These are phyloP conservation scores for Hypothenemus hampei DNA, from an alignment of 1,140 invertebrate genomes.

Conservation along the genomic window DNA sequence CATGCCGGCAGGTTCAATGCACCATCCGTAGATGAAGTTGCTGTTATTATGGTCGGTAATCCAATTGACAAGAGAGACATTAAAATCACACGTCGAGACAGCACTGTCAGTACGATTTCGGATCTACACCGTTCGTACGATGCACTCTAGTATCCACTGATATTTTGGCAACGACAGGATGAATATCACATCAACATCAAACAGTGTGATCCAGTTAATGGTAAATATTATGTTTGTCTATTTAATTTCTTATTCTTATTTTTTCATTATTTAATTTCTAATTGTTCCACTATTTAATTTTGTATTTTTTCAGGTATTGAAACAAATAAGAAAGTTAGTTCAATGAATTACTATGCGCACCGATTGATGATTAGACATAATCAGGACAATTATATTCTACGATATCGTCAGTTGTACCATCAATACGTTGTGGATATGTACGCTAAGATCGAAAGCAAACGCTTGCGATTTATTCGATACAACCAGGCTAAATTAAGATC, in stretches of 20 bases:
- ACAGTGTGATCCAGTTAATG: constrained; percentile 38
- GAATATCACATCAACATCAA: constrained; percentile 46
- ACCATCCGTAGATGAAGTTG: constrained; percentile 47
- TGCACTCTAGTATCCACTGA: constrained; percentile 50
- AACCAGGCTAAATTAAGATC: constrained; percentile 48
- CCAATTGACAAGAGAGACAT: constrained; percentile 37
- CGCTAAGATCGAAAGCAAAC: constrained; percentile 48
- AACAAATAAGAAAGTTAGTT: constrained; percentile 39
- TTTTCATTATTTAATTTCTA: no score
- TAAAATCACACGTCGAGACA: constrained; percentile 30
- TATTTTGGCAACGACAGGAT: constrained; percentile 50
- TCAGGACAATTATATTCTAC: constrained; percentile 39
- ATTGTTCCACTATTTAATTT: constrained; percentile 1
- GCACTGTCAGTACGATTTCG: constrained; percentile 37
- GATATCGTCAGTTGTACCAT: constrained; percentile 42
- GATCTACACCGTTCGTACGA: constrained; percentile 47
- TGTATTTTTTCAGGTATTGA: constrained; percentile 26
- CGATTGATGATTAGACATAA: constrained; percentile 43
- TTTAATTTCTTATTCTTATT: no score
- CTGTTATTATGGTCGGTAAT: constrained; percentile 33
- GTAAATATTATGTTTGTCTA: no score
- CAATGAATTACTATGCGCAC: constrained; percentile 44
- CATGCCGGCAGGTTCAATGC: constrained; percentile 47
- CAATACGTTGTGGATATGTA: constrained; percentile 49
- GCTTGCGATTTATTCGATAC: constrained; percentile 44